These are phyloP conservation scores for Excalfactoria chinensis DNA, from an alignment of 2,113 vertebrate species.

Conservation along the genomic window DNA sequence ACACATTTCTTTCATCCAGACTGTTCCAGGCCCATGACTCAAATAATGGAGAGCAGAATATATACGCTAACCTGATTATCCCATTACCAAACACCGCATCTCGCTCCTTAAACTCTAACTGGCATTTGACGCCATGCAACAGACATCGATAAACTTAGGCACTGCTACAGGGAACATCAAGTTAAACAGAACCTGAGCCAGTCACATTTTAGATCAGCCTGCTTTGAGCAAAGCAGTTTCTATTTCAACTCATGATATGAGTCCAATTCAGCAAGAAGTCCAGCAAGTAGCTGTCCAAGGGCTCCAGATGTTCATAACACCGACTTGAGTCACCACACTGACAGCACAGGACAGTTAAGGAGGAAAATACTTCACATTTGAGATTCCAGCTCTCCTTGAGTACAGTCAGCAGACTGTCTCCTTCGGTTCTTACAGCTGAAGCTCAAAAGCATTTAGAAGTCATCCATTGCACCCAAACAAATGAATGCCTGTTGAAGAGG, in stretches of 20 bases:
- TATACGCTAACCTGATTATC: not conserved
- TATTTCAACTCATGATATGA: not conserved
- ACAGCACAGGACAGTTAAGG: not conserved
- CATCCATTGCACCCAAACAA: not conserved
- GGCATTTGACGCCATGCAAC: not conserved
- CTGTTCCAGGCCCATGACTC: not conserved
- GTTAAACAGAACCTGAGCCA: not conserved
- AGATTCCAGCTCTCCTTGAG: not conserved
- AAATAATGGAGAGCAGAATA: not conserved
- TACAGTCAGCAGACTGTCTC: not conserved
- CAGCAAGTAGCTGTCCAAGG: not conserved
- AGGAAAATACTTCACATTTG: not conserved
- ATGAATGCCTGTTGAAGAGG: not conserved
- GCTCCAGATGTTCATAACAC: not conserved
- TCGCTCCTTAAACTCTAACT: not conserved
- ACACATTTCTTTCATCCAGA: not conserved
- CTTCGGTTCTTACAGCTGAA: not conserved
- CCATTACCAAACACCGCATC: not conserved
- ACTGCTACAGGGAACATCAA: not conserved
- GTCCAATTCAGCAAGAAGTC: not conserved
- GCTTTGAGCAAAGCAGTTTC: not conserved
- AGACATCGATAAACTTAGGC: not conserved
- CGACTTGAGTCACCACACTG: not conserved
- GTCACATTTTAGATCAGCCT: not conserved
- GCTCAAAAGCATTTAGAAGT: not conserved